These are phyloP conservation scores for Parazoanthus atlanticus DNA, from an alignment of 92 coral and sea anemone species.

Conservation along the genomic window DNA sequence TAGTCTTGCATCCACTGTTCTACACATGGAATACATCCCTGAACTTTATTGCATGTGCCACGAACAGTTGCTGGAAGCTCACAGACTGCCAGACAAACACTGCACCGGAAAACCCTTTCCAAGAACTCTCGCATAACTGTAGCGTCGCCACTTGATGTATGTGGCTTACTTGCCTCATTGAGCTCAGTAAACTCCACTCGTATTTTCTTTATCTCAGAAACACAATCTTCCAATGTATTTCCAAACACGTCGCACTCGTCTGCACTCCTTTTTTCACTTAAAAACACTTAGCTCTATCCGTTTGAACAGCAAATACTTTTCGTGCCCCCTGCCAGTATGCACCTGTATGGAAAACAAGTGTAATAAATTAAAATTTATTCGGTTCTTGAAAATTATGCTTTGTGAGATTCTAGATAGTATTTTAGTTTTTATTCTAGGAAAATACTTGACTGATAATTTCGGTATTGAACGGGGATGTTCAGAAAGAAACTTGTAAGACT, in stretches of 20 bases:
- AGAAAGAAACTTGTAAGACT: too few species aligned
- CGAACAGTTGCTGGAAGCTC: neutral
- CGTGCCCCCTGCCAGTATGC: slow-evolving; percentile 6
- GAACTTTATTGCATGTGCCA: neutral
- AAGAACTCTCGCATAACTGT: neutral
- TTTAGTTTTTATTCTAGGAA: too few species aligned
- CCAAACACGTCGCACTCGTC: neutral
- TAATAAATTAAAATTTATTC: too few species aligned
- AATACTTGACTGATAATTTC: too few species aligned
- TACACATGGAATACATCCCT: neutral
- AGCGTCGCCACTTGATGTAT: too few species aligned
- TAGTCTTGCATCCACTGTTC: neutral
- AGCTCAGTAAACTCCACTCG: neutral
- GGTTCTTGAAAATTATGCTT: neutral
- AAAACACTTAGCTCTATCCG: neutral
- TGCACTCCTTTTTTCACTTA: neutral
- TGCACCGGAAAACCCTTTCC: neutral
- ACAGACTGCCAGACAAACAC: neutral
- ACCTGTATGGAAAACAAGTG: neutral
- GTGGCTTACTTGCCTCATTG: neutral
- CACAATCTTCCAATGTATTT: neutral
- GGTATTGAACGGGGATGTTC: too few species aligned
- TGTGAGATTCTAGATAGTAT: neutral
- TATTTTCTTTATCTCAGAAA: neutral
- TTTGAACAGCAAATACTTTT: neutral